Base-by-base conservation (phyloP, 2,888 invertebrate species). In the Eupithecia exiguata region DNA sequence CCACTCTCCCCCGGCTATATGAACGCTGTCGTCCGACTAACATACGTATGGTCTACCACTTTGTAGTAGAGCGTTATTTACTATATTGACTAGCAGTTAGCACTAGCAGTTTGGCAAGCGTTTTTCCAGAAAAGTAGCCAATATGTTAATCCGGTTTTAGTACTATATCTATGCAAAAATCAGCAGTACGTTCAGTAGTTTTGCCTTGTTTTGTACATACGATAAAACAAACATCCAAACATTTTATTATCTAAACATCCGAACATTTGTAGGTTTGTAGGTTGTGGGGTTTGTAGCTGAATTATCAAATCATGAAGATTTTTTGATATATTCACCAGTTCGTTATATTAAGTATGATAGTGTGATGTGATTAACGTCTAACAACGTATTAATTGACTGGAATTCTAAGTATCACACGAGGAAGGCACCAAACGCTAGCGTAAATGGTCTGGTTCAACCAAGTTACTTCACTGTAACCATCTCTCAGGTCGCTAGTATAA, bases 401-500 rank as follows among this genome's bases (percentile, higher is more conserved):
- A 58, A 25, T 58, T 58, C 58, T 58, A 25, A 58, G 25, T 58
- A 58, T 58, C 58, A 36, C 66, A 38, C 40, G 25, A 66, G 66
- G 66, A 66, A 66, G 66, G 43, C 66, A 40, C 40, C n/a, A 14
- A 25, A 14, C 62, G 7, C 18, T 4, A 16, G 35, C 62, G 18
- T 62, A 18, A 38, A 38, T 66, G 66, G 66, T 40, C 40, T 66
- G 40, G 6, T 25, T 66, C 25, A 12, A n/a, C 21, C 16, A 46
- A 21, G 40, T 72, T 72, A 69, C 72, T 30, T 65, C 35, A 72
- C 35, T 40, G 49, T 35, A 38, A 36, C 71, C 68, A 68, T 72
- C 68, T 68, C 62, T 21, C 68, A 18, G 68, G 63, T 63, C 49
- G 9, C 35, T 36, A 46, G 68, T 36, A 25, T 25, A 62, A 63